Base-by-base conservation (phyloP, 2,888 invertebrate genomes). In the Campoletis raptor region DNA sequence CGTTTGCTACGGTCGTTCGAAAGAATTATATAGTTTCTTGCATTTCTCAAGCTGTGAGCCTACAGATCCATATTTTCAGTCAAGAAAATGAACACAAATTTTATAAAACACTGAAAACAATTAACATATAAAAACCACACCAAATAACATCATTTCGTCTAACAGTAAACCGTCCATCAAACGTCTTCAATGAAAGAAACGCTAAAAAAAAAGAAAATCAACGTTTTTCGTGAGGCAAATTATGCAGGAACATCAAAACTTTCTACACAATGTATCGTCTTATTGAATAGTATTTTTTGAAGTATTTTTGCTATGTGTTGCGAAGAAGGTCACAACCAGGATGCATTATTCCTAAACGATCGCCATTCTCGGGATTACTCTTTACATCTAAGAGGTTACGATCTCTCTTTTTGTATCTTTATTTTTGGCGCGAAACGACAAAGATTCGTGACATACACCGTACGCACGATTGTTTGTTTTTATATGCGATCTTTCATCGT, bases 221-320 rank as follows among this genome's bases (percentile, higher is more conserved):
- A 21, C 2, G 2, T 10, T 30, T 57, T 24, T 12, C 57, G 30
- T n/a, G 57, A 37, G 69, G 48, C 45, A 73, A 69, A 80, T 64
- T 74, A 80, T 84, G 69, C 67, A 74, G 69, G 48, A 42, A 36
- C 76, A 42, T 81, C 70, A 77, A 77, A 81, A 85, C 85, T 85
- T 85, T 85, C 85, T 85, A 81, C 54, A 72, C 70, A 64, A 72
- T 54, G 40, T 48, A 73, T 61, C 21, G 24, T n/a, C 15, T 18
- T 37, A 45, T 61, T 57, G n/a, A 42, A 70, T 70, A 48, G 8
- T 21, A 30, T 21, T 73, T 45, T 42, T 48, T 21, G 24, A 66
- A 18, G 30, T 70, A 74, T 73, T 67, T 30, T 72, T 48, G 54
- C 81, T 45, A 72, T 72, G 66, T 45, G 10, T 48, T n/a, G 42